These are phyloP conservation scores for Apostichopus californicus DNA, from an alignment of 35 echinoderm and acorn worm genomes.

Conservation along the genomic window DNA sequence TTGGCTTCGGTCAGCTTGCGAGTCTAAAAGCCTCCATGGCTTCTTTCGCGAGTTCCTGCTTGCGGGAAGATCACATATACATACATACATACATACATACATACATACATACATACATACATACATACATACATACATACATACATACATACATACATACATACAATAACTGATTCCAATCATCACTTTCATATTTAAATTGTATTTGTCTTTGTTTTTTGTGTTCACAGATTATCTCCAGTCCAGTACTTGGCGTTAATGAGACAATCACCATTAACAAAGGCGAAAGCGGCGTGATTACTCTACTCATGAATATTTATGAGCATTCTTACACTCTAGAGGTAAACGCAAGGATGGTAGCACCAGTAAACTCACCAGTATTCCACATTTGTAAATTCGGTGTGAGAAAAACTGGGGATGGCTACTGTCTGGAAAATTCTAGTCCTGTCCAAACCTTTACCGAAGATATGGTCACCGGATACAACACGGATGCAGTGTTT, in stretches of 20 bases:
- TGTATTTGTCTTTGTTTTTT: background rate
- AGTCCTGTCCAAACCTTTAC: background rate
- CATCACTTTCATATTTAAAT: background rate
- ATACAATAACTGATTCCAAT: background rate
- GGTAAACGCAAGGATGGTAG: background rate
- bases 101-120: too few species aligned
- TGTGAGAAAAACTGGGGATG: slow-evolving; percentile 19
- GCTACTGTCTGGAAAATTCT: slow-evolving; percentile 24
- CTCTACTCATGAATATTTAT: slow-evolving; percentile 47
- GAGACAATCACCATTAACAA: background rate
- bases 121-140: too few species aligned
- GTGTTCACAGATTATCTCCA: background rate
- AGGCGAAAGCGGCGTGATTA: slow-evolving; percentile 23
- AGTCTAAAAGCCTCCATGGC: too few species aligned
- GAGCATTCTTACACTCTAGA: background rate
- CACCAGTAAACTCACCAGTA: background rate
- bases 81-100: too few species aligned
- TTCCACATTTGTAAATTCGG: slow-evolving; percentile 52
- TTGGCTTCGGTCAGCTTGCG: too few species aligned
- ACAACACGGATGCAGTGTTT: slow-evolving; percentile 20
- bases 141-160: too few species aligned
- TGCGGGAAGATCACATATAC: too few species aligned
- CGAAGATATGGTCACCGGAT: background rate
- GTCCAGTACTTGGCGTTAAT: background rate
- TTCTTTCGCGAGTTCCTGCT: too few species aligned